Percentiles rank a stretch among this genome's conserved stretches.
Conservation (phyloP, 2,888 invertebrate species). For the Biston betularia region DNA sequence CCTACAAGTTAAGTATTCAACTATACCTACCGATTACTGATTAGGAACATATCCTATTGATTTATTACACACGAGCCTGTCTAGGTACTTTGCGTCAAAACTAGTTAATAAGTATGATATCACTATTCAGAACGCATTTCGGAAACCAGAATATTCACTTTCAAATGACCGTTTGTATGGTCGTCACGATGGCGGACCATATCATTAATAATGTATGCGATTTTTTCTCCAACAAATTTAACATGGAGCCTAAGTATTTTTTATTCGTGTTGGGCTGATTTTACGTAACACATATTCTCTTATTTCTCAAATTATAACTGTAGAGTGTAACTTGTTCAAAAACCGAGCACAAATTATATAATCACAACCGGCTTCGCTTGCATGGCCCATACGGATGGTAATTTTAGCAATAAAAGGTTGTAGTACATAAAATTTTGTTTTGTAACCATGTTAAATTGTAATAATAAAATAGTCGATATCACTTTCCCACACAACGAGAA, state of each 20-base stretch:
- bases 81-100: slow-evolving; percentile 7
- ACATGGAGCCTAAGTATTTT: neutral
- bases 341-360: neutral
- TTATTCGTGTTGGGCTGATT: slow-evolving; percentile 1
- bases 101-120: slow-evolving; percentile 17
- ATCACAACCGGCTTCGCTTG: neutral
- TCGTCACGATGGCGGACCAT: slow-evolving; percentile 30
- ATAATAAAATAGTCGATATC: too few relatives aligned
- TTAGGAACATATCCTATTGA: slow-evolving; percentile 3
- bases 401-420: neutral
- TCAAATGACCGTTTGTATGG: slow-evolving; percentile 36
- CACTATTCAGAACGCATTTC: slow-evolving; percentile 41
- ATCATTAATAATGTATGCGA: slow-evolving; percentile 38
- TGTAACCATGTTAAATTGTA: too few relatives aligned
- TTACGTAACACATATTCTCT: slow-evolving; percentile 1
- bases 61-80: slow-evolving; percentile 13
- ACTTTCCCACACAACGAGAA: too few relatives aligned
- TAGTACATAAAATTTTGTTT: too few relatives aligned
- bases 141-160: slow-evolving; percentile 40
- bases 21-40: neutral
- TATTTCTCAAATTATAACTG: neutral
- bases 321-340: neutral
- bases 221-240: slow-evolving; percentile 19
- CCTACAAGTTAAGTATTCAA: neutral
- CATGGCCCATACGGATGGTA: neutral